Evolutionary conservation across 2,113 vertebrate species (phyloP), one percentile per base, ranked within the genome.

Genomic region (Suricata suricatta): DNA sequence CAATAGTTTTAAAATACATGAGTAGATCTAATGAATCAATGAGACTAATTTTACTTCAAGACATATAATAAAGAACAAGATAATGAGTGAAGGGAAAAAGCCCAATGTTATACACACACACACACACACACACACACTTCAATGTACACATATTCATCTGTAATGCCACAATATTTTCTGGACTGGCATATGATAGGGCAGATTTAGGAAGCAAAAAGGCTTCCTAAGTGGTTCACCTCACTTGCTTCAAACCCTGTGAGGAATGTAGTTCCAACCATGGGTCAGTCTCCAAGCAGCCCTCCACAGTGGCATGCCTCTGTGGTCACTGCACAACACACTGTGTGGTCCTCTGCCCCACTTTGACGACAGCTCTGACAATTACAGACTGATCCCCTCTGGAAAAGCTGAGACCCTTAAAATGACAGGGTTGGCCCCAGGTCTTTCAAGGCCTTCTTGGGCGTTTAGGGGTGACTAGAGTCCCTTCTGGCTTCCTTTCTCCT

Each of bases 181-280:
- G 44, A 71, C 77, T 72, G 50, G 38, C 5, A 41, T 4, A 47
- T 13, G 15, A 44, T 17, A 31, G 29, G 17, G 3, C 57, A 31
- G 72, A 63, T 15, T n/a, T 2, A 25, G 33, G 64, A 14, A 72
- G 77, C 38, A 66, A 71, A n/a, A 81, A 35, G 7, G 74, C 41
- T 85, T 93, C 27, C 27, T 52, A 44, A 72, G 35, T 41, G 64
- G 21, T 85, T 72, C 57, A n/a, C 6, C 19, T 31, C 12, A 29
- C n/a, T 38, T 47, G 60, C 25, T 79, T 57, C 69, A 27, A 66
- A 3, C 7, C 44, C 16, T 41, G 41, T 9, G 27, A 17, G 27
- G n/a, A 91, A 23, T 11, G 19, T 2, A 52, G 41, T 7, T 41
- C 35, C 44, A 13, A 1, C 13, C 7, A 1, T 0, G 1, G 9